A percentile compares a stretch with the other conserved stretches of the same genome.
Evolutionary conservation across 2,113 vertebrate species (phyloP).

Genomic region (Sinocyclocheilus anshuiensis): DNA sequence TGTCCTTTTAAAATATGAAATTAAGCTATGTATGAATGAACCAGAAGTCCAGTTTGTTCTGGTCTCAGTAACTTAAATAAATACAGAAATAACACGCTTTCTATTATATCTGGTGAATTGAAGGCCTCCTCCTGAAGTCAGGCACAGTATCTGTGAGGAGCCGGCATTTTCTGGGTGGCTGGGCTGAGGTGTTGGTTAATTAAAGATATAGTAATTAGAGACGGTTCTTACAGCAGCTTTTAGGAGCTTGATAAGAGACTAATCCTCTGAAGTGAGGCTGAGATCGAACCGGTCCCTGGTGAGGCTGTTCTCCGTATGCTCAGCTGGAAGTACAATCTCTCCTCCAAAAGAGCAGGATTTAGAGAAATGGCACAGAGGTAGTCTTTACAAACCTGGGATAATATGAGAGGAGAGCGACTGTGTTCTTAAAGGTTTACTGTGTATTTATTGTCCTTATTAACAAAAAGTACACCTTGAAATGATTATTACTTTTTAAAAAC

Average conservation of each 20-base stretch:
- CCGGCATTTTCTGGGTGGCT: conserved; percentile 67
- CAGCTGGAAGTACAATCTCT: conserved; percentile 58
- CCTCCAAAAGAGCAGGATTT: conserved; percentile 44
- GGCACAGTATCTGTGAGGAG: conserved; percentile 19
- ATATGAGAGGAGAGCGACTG: neutral
- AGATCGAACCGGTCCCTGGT: conserved; percentile 73
- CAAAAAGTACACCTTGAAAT: neutral
- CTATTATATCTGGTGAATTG: conserved; percentile 49
- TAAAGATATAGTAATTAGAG: conserved; percentile 81
- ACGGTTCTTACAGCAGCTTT: conserved; percentile 75
- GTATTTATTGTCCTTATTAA: neutral
- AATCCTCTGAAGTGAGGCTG: conserved; percentile 76
- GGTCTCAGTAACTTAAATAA: neutral
- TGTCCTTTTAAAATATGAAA: no score
- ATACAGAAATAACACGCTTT: conserved; percentile 19
- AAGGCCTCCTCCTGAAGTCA: conserved; percentile 63
- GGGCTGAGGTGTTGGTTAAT: conserved; percentile 75
- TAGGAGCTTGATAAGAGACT: conserved; percentile 76
- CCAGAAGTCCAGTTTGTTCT: conserved; percentile 3
- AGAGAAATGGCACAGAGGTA: conserved; percentile 8
- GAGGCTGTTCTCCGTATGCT: conserved; percentile 51
- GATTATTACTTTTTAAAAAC: neutral
- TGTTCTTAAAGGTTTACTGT: no score
- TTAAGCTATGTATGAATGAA: neutral
- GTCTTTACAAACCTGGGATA: conserved; percentile 20